phyloP scores from a whole-genome alignment of 1,140 invertebrate species.

The Branchinecta lynchi region DNA sequence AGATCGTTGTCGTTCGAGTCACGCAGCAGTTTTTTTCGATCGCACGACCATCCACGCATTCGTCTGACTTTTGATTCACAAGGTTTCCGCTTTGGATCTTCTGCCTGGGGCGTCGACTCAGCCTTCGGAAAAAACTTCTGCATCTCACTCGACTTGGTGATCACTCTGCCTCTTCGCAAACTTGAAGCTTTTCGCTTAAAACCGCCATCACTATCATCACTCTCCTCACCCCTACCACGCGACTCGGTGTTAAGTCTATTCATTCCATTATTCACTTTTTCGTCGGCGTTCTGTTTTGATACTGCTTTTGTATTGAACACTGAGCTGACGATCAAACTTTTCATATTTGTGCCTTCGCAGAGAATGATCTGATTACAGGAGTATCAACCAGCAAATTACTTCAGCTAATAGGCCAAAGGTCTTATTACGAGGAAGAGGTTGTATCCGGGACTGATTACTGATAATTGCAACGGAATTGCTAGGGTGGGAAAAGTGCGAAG shows the following conservation, averaged over 20 bases:
- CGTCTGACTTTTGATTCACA: background rate
- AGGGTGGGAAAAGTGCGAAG: no score
- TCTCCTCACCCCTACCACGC: background rate
- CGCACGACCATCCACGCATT: background rate
- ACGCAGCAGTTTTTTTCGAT: background rate
- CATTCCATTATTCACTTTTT: background rate
- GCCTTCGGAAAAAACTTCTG: conserved; percentile 3
- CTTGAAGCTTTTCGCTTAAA: background rate
- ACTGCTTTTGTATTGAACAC: background rate
- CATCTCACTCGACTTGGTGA: background rate
- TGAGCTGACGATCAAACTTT: background rate
- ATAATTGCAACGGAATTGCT: background rate
- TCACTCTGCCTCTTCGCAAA: background rate
- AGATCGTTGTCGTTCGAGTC: no score
- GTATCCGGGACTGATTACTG: conserved; percentile 5
- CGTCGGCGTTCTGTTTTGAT: background rate
- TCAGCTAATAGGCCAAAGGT: background rate
- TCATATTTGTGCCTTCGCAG: background rate
- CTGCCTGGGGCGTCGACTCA: no score
- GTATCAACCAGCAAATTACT: background rate
- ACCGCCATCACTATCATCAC: background rate
- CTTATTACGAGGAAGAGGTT: background rate
- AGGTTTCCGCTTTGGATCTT: background rate
- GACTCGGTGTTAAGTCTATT: no score
- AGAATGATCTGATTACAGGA: background rate